Conservation (phyloP, 1,140 invertebrate genomes). For the Euglossa dilemma region DNA sequence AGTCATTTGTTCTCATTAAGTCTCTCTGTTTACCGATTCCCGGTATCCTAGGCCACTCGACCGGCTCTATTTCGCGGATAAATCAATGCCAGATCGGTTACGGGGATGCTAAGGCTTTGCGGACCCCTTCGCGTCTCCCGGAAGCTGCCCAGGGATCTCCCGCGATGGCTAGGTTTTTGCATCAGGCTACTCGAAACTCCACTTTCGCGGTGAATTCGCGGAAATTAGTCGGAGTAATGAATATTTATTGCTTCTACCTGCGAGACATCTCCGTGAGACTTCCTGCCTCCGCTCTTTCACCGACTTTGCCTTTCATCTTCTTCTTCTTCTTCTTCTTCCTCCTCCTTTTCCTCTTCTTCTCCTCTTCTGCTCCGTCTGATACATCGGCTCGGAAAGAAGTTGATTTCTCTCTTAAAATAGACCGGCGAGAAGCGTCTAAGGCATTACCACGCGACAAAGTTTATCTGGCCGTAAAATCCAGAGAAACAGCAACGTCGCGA, state of each 20-base stretch:
- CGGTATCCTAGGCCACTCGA: neutral
- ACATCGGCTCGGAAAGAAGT: too few species aligned
- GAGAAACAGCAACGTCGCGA: neutral
- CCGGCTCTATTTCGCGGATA: neutral
- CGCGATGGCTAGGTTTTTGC: too few species aligned
- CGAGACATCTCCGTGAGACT: too few species aligned
- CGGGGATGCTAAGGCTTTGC: too few species aligned
- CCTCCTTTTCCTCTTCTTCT: neutral
- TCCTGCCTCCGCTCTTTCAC: too few species aligned
- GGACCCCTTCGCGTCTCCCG: too few species aligned
- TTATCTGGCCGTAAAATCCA: neutral
- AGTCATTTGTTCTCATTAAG: conserved; percentile 62
- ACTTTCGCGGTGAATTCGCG: too few species aligned
- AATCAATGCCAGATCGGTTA: neutral
- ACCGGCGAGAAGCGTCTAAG: too few species aligned
- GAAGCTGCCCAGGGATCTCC: too few species aligned
- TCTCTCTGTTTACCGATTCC: conserved; percentile 21
- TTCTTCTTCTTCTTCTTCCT: neutral
- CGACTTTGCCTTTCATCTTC: neutral
- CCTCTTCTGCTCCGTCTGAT: neutral
- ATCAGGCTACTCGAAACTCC: too few species aligned
- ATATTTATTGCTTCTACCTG: too few species aligned
- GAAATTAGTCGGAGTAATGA: too few species aligned
- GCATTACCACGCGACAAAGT: neutral
- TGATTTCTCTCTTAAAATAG: neutral